These are phyloP conservation scores for Sisyra nigra DNA, from an alignment of 2,888 invertebrate genomes.

Conservation along the genomic window DNA sequence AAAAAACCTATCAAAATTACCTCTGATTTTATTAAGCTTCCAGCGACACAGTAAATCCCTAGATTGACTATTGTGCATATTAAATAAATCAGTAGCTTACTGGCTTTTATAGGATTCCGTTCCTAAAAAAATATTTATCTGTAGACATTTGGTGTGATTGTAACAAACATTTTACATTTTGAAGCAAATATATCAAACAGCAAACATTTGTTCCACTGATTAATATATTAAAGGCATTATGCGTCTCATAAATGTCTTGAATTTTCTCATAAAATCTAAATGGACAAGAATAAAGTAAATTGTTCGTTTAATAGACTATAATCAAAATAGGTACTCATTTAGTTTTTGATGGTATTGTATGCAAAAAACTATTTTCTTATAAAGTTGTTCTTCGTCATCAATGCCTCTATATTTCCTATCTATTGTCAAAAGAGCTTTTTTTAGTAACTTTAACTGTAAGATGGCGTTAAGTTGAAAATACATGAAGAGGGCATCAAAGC, in stretches of 20 bases:
- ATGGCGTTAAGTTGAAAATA: neutral
- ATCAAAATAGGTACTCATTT: neutral
- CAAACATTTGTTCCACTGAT: neutral
- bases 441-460: neutral
- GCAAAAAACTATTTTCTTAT: conserved; percentile 2
- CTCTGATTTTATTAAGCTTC: neutral
- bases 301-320: neutral
- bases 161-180: neutral
- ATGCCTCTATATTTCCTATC: neutral
- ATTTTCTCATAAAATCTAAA: neutral
- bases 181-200: neutral
- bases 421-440: neutral
- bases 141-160: too few relatives aligned
- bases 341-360: conserved; percentile 3
- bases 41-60: neutral
- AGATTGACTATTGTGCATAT: neutral
- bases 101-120: neutral
- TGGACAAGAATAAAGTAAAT: neutral
- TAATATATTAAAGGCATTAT: neutral
- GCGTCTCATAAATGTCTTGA: neutral
- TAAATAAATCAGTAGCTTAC: neutral
- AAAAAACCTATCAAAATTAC: neutral
- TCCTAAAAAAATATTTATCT: neutral
- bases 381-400: neutral
- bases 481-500: neutral